Conservation (phyloP, 2,797 vertebrate genomes). For the Lateolabrax maculatus region DNA sequence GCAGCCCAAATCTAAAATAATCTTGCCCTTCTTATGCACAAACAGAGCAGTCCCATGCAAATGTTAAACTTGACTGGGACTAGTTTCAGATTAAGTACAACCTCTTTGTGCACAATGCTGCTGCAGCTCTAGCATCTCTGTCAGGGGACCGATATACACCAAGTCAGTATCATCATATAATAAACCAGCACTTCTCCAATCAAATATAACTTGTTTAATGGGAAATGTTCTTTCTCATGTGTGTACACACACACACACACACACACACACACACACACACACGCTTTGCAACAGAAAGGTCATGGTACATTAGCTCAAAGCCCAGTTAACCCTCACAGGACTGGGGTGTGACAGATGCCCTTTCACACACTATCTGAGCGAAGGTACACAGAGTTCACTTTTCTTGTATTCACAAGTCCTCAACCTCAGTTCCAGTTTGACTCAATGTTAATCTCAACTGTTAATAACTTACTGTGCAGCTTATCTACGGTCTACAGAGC, state of each 20-base stretch:
- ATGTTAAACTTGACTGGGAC: conserved; percentile 8
- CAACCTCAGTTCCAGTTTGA: not conserved
- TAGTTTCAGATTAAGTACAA: conserved; percentile 11
- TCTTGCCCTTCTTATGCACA: not conserved
- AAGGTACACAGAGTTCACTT: conserved; percentile 23
- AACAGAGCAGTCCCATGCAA: conserved; percentile 15
- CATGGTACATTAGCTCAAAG: conserved; percentile 69
- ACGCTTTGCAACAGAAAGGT: conserved; percentile 62
- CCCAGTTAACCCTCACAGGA: conserved; percentile 59
- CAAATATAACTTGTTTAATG: conserved; percentile 27
- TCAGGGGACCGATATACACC: conserved; percentile 45
- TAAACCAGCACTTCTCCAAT: conserved; percentile 37
- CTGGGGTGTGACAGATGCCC: conserved; percentile 29
- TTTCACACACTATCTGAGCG: conserved; percentile 24
- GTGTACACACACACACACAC: no score
- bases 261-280: not conserved
- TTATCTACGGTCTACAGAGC: not conserved
- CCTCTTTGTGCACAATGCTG: conserved; percentile 10
- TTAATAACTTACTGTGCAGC: not conserved
- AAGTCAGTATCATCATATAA: conserved; percentile 43
- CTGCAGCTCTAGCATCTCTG: conserved; percentile 12
- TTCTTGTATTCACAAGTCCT: not conserved
- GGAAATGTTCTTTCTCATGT: conserved; percentile 1
- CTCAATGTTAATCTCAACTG: not conserved
- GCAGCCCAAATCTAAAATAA: conserved; percentile 9